Evolutionary conservation across 2,797 vertebrate genomes (phyloP), one percentile per base, ranked within the genome.

Genomic region (Psittacula derbiana): DNA sequence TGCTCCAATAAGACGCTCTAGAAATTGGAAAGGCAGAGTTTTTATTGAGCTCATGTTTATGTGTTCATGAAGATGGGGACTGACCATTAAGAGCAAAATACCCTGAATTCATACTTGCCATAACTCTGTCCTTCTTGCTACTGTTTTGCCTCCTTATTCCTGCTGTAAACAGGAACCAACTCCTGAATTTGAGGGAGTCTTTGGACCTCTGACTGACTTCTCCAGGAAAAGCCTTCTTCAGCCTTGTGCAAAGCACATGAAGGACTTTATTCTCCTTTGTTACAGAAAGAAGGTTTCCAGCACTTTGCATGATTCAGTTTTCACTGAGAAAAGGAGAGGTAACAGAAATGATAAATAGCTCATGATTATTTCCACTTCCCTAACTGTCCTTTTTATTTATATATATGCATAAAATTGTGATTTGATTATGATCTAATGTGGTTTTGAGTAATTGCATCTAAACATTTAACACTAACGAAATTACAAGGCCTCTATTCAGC

Each of bases 401-500:
- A 67, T n/a, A 31, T 28, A 69, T 16, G 66, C 20, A 43, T 2
- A 16, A 49, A 93, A 80, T 8, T 69, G 33, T 72, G 53, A 78
- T 80, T 73, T 60, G 30, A 73, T 85, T 95, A 57, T 78, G 31
- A 28, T 95, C 53, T 74, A 31, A 28, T n/a, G 70, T 21, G 40
- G 74, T 88, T 60, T 81, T 83, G 69, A 92, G 57, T 83, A 83
- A 92, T 7, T 90, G 30, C 47, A 91, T 84, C 52, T 81, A 85
- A 94, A 92, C 33, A 67, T 20, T 0, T 17, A 86, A 86, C 47
- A 67, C 47, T 79, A 50, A 73, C 10, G n/a, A 71, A 85, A 84
- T 87, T 74, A 92, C 64, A 93, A 82, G 81, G 70, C 52, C 6
- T 71, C 80, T 87, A 67, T 64, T 92, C 78, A 94, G 38, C 27